Base-by-base conservation (phyloP, 1,140 invertebrate species). In the Stenopsyche tienmushanensis region DNA sequence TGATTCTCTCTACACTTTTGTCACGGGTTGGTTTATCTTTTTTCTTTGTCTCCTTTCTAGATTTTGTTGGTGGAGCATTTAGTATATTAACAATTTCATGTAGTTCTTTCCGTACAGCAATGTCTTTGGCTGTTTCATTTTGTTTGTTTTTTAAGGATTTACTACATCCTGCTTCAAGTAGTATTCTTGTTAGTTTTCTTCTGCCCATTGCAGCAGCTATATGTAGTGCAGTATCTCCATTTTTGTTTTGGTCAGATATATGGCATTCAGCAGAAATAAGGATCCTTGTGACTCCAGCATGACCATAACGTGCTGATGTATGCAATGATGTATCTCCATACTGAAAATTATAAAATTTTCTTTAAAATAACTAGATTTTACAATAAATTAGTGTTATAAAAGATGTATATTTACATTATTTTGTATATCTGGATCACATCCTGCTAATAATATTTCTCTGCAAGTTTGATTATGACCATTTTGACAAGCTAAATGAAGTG, bases 401-500 rank as follows among this genome's bases (percentile, higher is more conserved):
- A 18, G 7, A 47, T 25, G 5, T 26, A 45, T n/a, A 82, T 86
- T 83, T 74, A 94, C 93, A 81, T 95, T 96, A 74, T 97, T 97
- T 78, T 94, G 92, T 20, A 92, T 78, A 77, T 97, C 91, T 0
- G 94, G 89, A 76, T 91, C 88, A 47, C 91, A 92, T 0, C 92
- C 93, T 20, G 91, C 88, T 62, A 96, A 83, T 1, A 98, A 81
- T 2, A 98, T 81, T 73, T 95, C 92, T 42, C 96, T 78, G 67
- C 92, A 93, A 65, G 91, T 93, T 82, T 98, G 94, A 80, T 98
- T 98, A 78, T 98, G 96, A 0, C 96, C 95, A 75, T 96, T 96
- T 83, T 98, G 95, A 73, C 93, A 95, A 45, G 92, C 91, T 52
- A 98, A 83, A 80, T 98, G 96, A 1, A 98, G 84, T n/a, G 95